Evolutionary conservation across 2,888 invertebrate species (phyloP).

Genomic region (Papilio elwesi): DNA sequence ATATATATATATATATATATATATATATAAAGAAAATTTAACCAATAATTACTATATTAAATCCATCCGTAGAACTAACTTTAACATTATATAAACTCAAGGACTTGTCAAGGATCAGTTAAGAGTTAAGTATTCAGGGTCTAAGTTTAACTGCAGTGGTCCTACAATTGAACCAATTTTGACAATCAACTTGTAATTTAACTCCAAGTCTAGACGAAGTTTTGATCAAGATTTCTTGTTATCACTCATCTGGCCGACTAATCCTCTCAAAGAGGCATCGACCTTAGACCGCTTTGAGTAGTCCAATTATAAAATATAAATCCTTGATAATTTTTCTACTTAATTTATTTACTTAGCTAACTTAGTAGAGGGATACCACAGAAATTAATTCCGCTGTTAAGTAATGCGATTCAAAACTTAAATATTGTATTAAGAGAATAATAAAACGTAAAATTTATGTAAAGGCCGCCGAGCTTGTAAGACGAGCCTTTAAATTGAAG

Average conservation of each 20-base stretch:
- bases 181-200: constrained; percentile 27
- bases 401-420: too few relatives aligned
- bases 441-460: too few relatives aligned
- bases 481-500: too few relatives aligned
- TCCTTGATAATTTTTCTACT: background rate
- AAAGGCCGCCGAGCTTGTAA: too few relatives aligned
- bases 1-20: too few relatives aligned
- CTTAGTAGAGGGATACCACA: too few relatives aligned
- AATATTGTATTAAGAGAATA: too few relatives aligned
- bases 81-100: constrained; percentile 8
- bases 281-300: background rate
- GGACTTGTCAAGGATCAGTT: constrained; percentile 9
- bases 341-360: background rate
- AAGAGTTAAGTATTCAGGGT: background rate
- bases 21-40: too few relatives aligned
- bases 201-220: constrained; percentile 20
- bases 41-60: background rate
- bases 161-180: constrained; percentile 28
- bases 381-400: too few relatives aligned
- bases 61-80: background rate
- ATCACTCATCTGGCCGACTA: constrained; percentile 3
- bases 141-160: constrained; percentile 20
- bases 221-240: constrained; percentile 25
- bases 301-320: background rate
- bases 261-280: constrained; percentile 4